phyloP scores from a whole-genome alignment of 2,888 invertebrate species.

The Drosophila niveifrons region DNA sequence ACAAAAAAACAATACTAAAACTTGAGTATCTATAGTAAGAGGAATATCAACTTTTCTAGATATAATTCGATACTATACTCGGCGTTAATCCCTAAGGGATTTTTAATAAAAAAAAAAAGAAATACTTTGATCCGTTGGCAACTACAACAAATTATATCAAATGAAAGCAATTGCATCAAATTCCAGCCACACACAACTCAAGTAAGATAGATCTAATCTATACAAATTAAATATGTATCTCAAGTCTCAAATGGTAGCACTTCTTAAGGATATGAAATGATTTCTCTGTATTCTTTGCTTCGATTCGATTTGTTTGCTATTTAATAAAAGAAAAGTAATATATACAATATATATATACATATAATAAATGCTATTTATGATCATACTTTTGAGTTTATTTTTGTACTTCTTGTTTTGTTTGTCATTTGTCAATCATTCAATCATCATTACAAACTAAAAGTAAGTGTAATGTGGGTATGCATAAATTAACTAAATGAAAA shows the following conservation, averaged over 20 bases:
- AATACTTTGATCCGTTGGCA: constrained; percentile 1
- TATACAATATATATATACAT: constrained; percentile 4
- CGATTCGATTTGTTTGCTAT: constrained; percentile 24
- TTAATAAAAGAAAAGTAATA: constrained; percentile 4
- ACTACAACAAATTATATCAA: background rate
- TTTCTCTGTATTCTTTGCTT: constrained; percentile 33
- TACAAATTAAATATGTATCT: constrained; percentile 8
- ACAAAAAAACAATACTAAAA: background rate
- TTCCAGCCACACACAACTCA: constrained; percentile 16
- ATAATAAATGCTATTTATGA: constrained; percentile 41
- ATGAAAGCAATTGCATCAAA: constrained; percentile 13
- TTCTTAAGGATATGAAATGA: constrained; percentile 15
- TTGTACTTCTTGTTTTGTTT: background rate
- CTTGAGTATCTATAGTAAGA: background rate
- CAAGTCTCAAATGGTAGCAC: background rate
- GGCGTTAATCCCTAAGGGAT: constrained; percentile 7
- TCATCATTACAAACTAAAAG: constrained; percentile 9
- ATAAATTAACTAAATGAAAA: constrained; percentile 64
- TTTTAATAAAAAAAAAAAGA: background rate
- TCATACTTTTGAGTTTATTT: constrained; percentile 10
- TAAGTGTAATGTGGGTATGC: constrained; percentile 8
- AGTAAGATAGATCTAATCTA: constrained; percentile 8
- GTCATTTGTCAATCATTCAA: background rate
- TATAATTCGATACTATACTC: constrained; percentile 6
- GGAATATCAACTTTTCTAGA: background rate